These are phyloP conservation scores for human DNA, from an alignment of 2,113 vertebrate species.

Conservation along the genomic window DNA sequence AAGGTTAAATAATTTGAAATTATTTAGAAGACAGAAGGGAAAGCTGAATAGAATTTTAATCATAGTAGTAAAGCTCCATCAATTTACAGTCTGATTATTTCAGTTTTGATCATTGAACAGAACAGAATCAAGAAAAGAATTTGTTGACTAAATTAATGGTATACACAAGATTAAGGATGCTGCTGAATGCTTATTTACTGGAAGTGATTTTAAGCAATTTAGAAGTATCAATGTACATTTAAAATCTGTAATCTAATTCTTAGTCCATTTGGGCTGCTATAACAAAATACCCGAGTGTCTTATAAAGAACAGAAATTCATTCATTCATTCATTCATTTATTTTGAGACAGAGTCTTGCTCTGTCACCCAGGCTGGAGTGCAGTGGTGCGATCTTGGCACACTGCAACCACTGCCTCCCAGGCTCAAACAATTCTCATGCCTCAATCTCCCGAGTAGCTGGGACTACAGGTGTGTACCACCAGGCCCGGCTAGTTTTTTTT, in stretches of 20 bases:
- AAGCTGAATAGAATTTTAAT: not conserved
- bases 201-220: conserved; percentile 19
- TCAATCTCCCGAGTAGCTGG: too few relatives aligned
- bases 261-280: not conserved
- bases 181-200: not conserved
- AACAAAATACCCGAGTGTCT: not conserved
- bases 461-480: too few relatives aligned
- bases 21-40: conserved; percentile 3
- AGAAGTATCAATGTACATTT: not conserved
- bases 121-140: conserved; percentile 2
- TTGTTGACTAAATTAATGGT: not conserved
- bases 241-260: not conserved
- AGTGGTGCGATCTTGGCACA: too few relatives aligned
- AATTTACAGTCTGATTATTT: conserved; percentile 17
- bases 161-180: not conserved
- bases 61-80: not conserved
- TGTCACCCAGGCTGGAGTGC: too few relatives aligned
- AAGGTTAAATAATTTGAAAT: not conserved
- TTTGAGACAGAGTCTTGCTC: too few relatives aligned
- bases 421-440: too few relatives aligned
- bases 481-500: too few relatives aligned
- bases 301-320: not conserved
- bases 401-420: too few relatives aligned
- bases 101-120: not conserved
- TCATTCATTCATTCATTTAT: not conserved